Evolutionary conservation across 2,113 vertebrate genomes (phyloP), one percentile per base, ranked within the genome.

Genomic region (Trochalopteron elliotii): DNA sequence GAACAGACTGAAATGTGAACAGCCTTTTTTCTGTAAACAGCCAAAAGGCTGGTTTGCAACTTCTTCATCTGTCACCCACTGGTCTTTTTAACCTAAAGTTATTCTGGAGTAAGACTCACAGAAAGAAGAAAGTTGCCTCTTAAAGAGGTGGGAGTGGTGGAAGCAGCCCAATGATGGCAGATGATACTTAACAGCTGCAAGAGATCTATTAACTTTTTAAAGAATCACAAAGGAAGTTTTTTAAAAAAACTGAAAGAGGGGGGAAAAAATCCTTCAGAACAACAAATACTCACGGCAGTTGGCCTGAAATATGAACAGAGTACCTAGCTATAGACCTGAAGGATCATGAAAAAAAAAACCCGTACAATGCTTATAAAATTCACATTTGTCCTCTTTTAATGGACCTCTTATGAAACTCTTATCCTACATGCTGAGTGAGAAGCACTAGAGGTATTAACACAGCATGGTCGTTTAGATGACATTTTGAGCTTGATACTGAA

Each of bases 351-450:
- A 87, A 50, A 39, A 39, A 84, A 83, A 61, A 23, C 5, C 6
- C 45, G 49, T 83, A 59, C 2, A 63, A 27, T 30, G 25, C 40
- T 94, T 83, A 56, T 22, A 74, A 90, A 90, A 37, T 67, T 45
- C 42, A 57, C 25, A 47, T 89, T 95, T 92, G 27, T 89, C 42
- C 33, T 64, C n/a, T 89, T 94, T 94, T 60, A 68, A 61, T 45
- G 44, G 91, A 75, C 22, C 24, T 91, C n/a, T 95, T 93, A 63
- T 65, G 44, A 94, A 92, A 35, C 33, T 27, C 22, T 91, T 67
- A 55, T 94, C 68, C 50, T 77, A 71, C 63, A 30, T 61, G 83
- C 15, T 90, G 89, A 94, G 82, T 79, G 55, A 95, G 90, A 97
- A 95, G 15, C 69, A 75, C 18, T 63, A 31, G 12, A 92, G 81